These are phyloP conservation scores for Oxytorus armatus DNA, from an alignment of 2,888 invertebrate genomes.

Conservation along the genomic window DNA sequence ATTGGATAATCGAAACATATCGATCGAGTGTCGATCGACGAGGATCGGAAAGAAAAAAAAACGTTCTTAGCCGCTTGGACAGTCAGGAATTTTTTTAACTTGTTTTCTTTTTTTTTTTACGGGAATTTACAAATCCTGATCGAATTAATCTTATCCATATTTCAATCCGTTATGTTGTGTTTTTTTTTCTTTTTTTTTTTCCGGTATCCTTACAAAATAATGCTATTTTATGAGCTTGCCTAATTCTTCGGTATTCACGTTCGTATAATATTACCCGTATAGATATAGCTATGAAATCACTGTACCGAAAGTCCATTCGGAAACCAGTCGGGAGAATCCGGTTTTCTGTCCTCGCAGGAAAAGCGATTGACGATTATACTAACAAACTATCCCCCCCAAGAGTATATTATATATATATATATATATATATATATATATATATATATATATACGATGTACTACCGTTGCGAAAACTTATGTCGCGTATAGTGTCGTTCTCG, in stretches of 20 bases:
- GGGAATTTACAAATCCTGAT: slow-evolving; percentile 5
- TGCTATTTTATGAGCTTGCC: slow-evolving; percentile 11
- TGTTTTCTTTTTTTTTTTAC: background rate
- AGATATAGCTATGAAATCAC: slow-evolving; percentile 17
- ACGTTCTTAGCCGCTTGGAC: background rate
- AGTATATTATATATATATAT: too few species aligned
- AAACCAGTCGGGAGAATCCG: slow-evolving; percentile 45
- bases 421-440: background rate
- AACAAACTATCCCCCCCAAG: slow-evolving; percentile 9
- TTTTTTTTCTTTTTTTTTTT: slow-evolving; percentile 1
- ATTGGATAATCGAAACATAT: too few species aligned
- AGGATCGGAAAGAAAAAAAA: slow-evolving; percentile 10
- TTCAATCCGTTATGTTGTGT: background rate
- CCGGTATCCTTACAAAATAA: background rate
- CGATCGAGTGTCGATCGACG: too few species aligned
- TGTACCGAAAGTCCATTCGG: slow-evolving; percentile 26
- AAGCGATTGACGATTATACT: slow-evolving; percentile 56
- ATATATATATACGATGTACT: background rate
- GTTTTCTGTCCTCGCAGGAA: slow-evolving; percentile 47
- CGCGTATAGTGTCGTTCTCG: slow-evolving; percentile 24
- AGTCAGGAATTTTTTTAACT: background rate
- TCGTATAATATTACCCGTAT: slow-evolving; percentile 7
- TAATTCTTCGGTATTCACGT: slow-evolving; percentile 29
- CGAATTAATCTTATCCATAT: slow-evolving; percentile 16
- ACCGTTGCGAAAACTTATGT: slow-evolving; percentile 49